Percentiles rank a stretch among this genome's conserved stretches.
Evolutionary conservation across 2,888 invertebrate genomes (phyloP).

Genomic region (Schrankia costaestrigalis): DNA sequence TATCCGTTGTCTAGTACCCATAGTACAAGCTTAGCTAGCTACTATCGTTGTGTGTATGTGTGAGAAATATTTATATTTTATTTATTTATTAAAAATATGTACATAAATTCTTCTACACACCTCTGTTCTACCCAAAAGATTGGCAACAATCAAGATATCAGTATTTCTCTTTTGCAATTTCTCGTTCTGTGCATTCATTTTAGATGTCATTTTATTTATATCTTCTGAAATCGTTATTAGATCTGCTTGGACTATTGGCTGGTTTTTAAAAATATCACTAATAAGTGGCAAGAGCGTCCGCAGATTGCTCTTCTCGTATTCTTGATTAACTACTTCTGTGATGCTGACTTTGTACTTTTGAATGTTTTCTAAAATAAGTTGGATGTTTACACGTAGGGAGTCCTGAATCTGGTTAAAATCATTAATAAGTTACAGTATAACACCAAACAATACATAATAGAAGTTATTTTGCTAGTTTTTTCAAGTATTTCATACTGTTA

Average conservation of each 20-base stretch:
- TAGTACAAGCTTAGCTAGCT: too few relatives aligned
- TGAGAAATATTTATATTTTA: neutral
- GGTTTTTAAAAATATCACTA: conserved; percentile 81
- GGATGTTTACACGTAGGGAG: conserved; percentile 82
- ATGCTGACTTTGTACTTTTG: conserved; percentile 82
- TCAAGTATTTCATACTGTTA: too few relatives aligned
- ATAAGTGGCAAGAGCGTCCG: conserved; percentile 78
- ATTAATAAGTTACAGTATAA: too few relatives aligned
- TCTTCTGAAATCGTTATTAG: conserved; percentile 79
- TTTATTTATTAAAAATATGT: too few relatives aligned
- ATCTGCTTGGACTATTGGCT: conserved; percentile 86
- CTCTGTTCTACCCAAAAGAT: conserved; percentile 71
- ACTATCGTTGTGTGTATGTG: too few relatives aligned
- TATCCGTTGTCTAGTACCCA: too few relatives aligned
- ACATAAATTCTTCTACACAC: conserved; percentile 50
- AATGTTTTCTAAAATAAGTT: conserved; percentile 87
- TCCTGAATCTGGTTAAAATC: conserved; percentile 61
- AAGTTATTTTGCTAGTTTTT: too few relatives aligned
- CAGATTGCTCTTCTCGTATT: conserved; percentile 70
- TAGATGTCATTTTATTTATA: conserved; percentile 63
- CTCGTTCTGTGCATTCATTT: conserved; percentile 82
- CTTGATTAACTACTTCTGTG: conserved; percentile 76
- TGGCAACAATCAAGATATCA: conserved; percentile 72
- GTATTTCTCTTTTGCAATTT: conserved; percentile 80
- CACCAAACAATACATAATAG: too few relatives aligned